Evolutionary conservation across 2,113 vertebrate genomes (phyloP).

Genomic region (Pseudonaja textilis): DNA sequence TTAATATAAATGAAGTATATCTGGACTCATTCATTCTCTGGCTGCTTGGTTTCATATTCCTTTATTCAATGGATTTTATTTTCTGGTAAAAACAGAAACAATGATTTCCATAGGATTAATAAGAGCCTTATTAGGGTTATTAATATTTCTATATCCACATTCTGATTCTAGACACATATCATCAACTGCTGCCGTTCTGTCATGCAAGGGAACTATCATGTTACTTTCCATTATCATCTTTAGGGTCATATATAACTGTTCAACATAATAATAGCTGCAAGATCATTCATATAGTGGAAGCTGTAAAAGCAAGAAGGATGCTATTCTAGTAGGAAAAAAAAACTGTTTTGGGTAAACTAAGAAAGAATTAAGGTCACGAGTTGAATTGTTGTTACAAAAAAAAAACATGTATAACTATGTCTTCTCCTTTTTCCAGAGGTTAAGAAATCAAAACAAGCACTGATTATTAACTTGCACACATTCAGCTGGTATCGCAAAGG

Average conservation of each 20-base stretch:
- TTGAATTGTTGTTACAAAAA: neutral
- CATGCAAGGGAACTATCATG: constrained; percentile 27
- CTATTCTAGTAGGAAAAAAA: constrained; percentile 16
- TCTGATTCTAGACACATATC: constrained; percentile 12
- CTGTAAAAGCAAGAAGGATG: constrained; percentile 19
- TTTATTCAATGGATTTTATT: constrained; percentile 8
- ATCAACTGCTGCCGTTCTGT: constrained; percentile 22
- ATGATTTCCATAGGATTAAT: constrained; percentile 37
- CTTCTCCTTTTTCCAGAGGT: neutral
- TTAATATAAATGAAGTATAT: constrained; percentile 12
- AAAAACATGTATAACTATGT: neutral
- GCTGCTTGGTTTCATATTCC: neutral
- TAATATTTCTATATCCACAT: constrained; percentile 30
- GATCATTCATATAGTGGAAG: constrained; percentile 47
- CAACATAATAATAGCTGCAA: constrained; percentile 55
- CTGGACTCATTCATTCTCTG: rapidly evolving
- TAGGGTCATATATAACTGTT: constrained; percentile 25
- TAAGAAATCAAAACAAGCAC: neutral
- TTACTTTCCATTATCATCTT: constrained; percentile 47
- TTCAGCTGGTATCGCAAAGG: neutral
- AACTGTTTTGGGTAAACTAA: neutral
- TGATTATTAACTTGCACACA: neutral
- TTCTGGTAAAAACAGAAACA: constrained; percentile 24
- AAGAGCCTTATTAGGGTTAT: constrained; percentile 36
- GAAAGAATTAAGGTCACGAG: neutral